These are phyloP conservation scores for Iphiclides podalirius DNA, from an alignment of 2,888 invertebrate genomes.

Conservation along the genomic window DNA sequence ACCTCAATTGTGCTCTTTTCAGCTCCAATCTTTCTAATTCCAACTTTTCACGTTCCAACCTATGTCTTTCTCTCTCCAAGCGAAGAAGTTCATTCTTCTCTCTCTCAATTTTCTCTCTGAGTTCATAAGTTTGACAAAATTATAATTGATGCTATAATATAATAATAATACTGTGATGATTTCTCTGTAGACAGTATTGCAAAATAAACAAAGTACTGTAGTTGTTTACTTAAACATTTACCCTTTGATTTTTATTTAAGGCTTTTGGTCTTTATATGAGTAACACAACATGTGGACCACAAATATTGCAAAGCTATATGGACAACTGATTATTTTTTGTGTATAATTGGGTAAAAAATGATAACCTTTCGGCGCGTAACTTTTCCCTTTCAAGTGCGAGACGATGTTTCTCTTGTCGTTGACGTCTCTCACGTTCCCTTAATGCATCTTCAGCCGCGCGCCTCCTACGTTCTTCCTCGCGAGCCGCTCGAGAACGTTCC, in stretches of 20 bases:
- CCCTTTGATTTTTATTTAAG: too few species aligned
- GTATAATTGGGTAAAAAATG: too few species aligned
- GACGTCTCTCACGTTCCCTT: slow-evolving; percentile 89
- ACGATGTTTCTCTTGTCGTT: slow-evolving; percentile 91
- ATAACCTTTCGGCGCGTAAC: slow-evolving; percentile 84
- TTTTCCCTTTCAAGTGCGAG: slow-evolving; percentile 90
- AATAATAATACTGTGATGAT: too few species aligned
- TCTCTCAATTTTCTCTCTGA: slow-evolving; percentile 90
- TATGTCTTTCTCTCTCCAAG: slow-evolving; percentile 91
- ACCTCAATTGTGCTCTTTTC: slow-evolving; percentile 88
- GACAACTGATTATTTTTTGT: too few species aligned
- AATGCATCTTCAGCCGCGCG: slow-evolving; percentile 88
- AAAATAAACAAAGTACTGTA: too few species aligned
- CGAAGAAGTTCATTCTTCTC: slow-evolving; percentile 92
- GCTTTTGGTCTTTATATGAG: too few species aligned
- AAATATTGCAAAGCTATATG: too few species aligned
- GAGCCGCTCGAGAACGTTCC: slow-evolving; percentile 87
- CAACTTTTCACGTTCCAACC: slow-evolving; percentile 86
- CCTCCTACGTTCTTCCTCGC: slow-evolving; percentile 90
- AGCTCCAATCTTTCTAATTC: slow-evolving; percentile 91
- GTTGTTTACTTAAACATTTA: too few species aligned
- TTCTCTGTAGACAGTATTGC: too few species aligned
- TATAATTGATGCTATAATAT: too few species aligned
- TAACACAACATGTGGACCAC: too few species aligned
- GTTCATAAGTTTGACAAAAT: too few species aligned